Evolutionary conservation across 2,888 invertebrate species (phyloP), one percentile per base, ranked within the genome.

Genomic region (Patella ulyssiponensis): DNA sequence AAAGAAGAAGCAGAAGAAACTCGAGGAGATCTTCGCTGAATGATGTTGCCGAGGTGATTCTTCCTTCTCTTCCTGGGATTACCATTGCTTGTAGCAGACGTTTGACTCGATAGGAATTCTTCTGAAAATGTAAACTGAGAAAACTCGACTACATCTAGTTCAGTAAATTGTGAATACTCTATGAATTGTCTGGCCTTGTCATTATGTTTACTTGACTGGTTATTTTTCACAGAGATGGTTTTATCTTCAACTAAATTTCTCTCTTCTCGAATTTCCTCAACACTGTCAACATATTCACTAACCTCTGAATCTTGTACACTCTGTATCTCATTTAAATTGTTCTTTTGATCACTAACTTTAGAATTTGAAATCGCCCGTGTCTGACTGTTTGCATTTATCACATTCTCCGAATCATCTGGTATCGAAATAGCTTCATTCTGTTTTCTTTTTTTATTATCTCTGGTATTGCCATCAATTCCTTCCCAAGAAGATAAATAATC

Each of bases 21-120:
- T n/a, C 82, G 73, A n/a, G 81, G 81, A 23, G 82, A 83, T 52
- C 79, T 74, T 44, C 82, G 77, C 33, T 80, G 80, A n/a, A 83
- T 74, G 14, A 83, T 58, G 20, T 79, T 69, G 14, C 75, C 73
- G 27, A 52, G 33, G 33, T 73, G 64, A 69, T 74, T 82, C 56
- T 52, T 73, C 17, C 53, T 64, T 17, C 54, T 51, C 14, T 71
- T 73, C 3, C 51, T 33, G 9, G 70, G 64, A 15, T 54, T 71
- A 27, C 71, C 64, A 33, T 58, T 44, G 33, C 53, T 52, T 15
- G 23, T 69, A 5, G 53, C 14, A 15, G 76, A 23, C 2, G 51
- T 53, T 9, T 15, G 51, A 14, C 79, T 79, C 69, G 82, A 81
- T 20, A 83, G 71, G 69, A 83, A 81, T 51, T 79, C 81, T 69